Conservation (phyloP, 2,113 vertebrate genomes). For the Oncorhynchus nerka region DNA sequence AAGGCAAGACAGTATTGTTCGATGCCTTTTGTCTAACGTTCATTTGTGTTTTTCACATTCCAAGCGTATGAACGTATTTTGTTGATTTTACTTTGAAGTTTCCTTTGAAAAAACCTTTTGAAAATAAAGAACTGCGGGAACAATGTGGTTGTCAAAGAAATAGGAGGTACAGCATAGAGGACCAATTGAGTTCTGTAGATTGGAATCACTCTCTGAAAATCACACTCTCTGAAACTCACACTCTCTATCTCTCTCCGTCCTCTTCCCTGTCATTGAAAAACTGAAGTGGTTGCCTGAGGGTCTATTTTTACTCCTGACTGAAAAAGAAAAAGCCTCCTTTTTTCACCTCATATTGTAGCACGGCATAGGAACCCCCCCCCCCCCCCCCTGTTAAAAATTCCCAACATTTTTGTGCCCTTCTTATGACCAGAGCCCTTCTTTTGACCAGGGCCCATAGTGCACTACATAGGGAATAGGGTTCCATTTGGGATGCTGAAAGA, state of each 20-base stretch:
- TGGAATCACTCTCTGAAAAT: background rate
- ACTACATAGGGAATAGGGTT: no score
- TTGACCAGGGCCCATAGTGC: no score
- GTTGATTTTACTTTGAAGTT: background rate
- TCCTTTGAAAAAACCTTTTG: background rate
- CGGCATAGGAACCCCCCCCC: slow-evolving; percentile 6
- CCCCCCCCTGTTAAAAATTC: background rate
- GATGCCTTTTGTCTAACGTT: background rate
- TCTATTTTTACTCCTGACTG: slow-evolving; percentile 25
- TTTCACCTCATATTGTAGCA: background rate
- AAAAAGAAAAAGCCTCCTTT: background rate
- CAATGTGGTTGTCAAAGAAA: background rate
- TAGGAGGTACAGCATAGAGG: background rate
- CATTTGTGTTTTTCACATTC: background rate
- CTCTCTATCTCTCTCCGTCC: background rate
- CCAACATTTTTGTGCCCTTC: no score
- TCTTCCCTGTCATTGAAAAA: slow-evolving; percentile 13
- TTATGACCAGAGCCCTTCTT: no score
- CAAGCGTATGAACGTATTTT: background rate
- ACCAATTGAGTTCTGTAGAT: no score
- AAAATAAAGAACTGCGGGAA: background rate
- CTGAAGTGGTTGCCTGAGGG: slow-evolving; percentile 10
- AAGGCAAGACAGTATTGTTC: background rate
- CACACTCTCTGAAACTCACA: no score
- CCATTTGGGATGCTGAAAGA: no score